Percentiles rank a stretch among this genome's conserved stretches.
Evolutionary conservation across 2,797 vertebrate genomes (phyloP).

Genomic region (Mareca penelope): DNA sequence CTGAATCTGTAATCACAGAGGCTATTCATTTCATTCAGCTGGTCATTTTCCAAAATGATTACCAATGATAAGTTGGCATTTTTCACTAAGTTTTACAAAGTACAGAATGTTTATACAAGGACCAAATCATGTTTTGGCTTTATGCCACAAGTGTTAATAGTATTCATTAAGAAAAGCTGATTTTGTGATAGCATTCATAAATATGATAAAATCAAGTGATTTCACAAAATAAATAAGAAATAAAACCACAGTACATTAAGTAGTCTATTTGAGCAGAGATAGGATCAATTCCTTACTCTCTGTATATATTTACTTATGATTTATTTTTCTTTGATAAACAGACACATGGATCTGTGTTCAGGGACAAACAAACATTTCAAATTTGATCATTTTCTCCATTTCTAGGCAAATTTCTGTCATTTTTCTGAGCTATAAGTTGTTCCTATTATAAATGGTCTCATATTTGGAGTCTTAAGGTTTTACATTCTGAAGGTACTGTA

Average conservation of each 20-base stretch:
- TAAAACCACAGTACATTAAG: background rate
- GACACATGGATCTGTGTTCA: background rate
- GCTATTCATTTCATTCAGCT: background rate
- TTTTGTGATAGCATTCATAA: slow-evolving; percentile 1
- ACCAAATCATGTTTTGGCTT: background rate
- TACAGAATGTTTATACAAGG: background rate
- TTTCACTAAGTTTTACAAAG: background rate
- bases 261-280: background rate
- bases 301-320: background rate
- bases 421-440: background rate
- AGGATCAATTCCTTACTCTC: background rate
- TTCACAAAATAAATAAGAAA: slow-evolving; percentile 1
- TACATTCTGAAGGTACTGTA: background rate
- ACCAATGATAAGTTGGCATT: background rate
- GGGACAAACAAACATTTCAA: background rate
- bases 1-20: background rate
- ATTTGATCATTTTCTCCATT: background rate
- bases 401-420: background rate
- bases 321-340: background rate
- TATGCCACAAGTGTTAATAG: background rate
- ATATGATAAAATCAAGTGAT: background rate
- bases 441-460: background rate
- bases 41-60: slow-evolving; percentile 3
- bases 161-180: background rate
- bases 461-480: background rate